These are phyloP conservation scores for Caradrina clavipalpis DNA, from an alignment of 2,888 invertebrate species.

Conservation along the genomic window DNA sequence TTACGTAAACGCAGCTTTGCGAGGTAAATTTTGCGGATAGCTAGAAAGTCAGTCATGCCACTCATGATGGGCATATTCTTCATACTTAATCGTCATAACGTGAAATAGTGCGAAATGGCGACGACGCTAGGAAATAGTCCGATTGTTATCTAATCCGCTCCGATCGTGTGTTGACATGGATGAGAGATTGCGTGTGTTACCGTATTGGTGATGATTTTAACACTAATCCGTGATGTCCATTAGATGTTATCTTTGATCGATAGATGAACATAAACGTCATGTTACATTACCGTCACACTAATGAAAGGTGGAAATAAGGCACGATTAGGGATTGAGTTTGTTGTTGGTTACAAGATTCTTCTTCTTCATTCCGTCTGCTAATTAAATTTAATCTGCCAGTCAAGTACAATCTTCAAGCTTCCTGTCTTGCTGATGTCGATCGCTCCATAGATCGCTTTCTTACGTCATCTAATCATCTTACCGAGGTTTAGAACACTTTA, in stretches of 20 bases:
- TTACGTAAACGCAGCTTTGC: constrained; percentile 80
- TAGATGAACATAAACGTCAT: constrained; percentile 6
- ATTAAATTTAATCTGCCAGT: no score
- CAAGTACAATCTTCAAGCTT: no score
- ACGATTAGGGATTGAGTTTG: neutral
- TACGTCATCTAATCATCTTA: no score
- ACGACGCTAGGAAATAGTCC: constrained; percentile 67
- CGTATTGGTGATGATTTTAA: constrained; percentile 50
- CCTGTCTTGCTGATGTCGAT: no score
- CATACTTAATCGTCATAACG: constrained; percentile 72
- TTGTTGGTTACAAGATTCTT: neutral
- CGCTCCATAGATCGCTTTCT: no score
- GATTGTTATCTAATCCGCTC: constrained; percentile 77
- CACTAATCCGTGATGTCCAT: constrained; percentile 37
- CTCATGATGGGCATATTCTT: constrained; percentile 69
- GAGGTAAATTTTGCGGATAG: constrained; percentile 76
- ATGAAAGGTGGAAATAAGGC: neutral
- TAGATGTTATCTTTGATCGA: constrained; percentile 21
- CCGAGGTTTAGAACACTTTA: neutral
- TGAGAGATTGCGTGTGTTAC: constrained; percentile 63
- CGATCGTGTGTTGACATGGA: constrained; percentile 76
- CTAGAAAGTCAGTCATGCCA: constrained; percentile 77
- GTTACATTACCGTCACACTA: neutral
- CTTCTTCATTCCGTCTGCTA: neutral
- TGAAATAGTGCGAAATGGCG: constrained; percentile 77